These are phyloP conservation scores for Grallaria varia DNA, from an alignment of 2,113 vertebrate species.

Conservation along the genomic window DNA sequence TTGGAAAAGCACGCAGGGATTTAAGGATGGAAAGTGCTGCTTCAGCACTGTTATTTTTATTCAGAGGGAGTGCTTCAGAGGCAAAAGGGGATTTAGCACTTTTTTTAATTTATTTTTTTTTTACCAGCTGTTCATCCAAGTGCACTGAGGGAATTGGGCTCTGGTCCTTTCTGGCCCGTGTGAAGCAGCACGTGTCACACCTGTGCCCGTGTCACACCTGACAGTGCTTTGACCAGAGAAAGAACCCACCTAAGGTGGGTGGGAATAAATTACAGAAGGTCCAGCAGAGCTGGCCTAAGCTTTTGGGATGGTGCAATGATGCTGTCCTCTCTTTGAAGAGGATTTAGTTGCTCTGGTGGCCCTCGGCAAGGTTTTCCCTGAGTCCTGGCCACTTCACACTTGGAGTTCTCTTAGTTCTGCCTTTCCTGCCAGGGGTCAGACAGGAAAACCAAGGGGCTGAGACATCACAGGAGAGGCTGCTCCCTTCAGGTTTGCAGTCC, in stretches of 20 bases:
- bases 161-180: not conserved
- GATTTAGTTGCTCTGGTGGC: not conserved
- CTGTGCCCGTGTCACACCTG: not conserved
- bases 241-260: not conserved
- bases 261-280: not conserved
- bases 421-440: not conserved
- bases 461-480: not conserved
- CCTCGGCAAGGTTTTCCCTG: not conserved
- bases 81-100: not conserved
- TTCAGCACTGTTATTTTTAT: conserved; percentile 38
- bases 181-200: not conserved
- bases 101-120: not conserved
- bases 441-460: not conserved
- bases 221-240: not conserved
- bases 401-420: not conserved
- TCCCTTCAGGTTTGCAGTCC: not conserved
- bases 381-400: not conserved
- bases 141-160: rapidly evolving
- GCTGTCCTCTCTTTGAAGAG: not conserved
- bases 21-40: conserved; percentile 5
- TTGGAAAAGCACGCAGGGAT: not conserved
- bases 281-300: not conserved
- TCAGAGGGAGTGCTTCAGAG: not conserved
- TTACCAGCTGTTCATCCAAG: not conserved
- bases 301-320: not conserved